Evolutionary conservation across 2,797 vertebrate species (phyloP).

Genomic region (Amblyopsis hoosieri): DNA sequence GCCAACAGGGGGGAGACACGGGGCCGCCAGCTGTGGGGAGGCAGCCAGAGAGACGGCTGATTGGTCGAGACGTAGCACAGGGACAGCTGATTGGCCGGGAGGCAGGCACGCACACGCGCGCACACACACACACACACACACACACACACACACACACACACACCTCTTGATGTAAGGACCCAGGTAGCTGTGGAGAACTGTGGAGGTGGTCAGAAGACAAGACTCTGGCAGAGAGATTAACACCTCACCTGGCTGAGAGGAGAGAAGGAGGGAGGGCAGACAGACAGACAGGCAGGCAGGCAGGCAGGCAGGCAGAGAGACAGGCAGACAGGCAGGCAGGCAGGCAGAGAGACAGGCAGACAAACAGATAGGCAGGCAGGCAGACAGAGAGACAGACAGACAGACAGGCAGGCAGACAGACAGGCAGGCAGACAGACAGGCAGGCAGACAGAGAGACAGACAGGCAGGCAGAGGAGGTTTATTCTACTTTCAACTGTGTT

Average conservation of each 20-base stretch:
- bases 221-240: conserved; percentile 89
- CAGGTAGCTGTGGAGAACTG: conserved; percentile 86
- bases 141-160: conserved; percentile 4
- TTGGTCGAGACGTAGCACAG: not conserved
- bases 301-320: too few species aligned
- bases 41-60: conserved; percentile 4
- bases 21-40: conserved; percentile 82
- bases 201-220: conserved; percentile 88
- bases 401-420: too few species aligned
- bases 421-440: too few species aligned
- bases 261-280: not conserved
- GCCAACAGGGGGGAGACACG: conserved; percentile 83
- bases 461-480: not conserved
- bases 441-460: too few species aligned
- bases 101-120: too few species aligned
- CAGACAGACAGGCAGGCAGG: not conserved
- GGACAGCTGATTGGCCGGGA: not conserved
- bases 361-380: too few species aligned
- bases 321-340: too few species aligned
- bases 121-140: too few species aligned
- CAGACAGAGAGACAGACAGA: too few species aligned
- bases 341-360: too few species aligned
- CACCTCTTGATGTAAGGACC: conserved; percentile 85
- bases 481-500: not conserved
- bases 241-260: conserved; percentile 74